Evolutionary conservation across 1,140 invertebrate genomes (phyloP).

Genomic region (Dendrolimus punctatus): DNA sequence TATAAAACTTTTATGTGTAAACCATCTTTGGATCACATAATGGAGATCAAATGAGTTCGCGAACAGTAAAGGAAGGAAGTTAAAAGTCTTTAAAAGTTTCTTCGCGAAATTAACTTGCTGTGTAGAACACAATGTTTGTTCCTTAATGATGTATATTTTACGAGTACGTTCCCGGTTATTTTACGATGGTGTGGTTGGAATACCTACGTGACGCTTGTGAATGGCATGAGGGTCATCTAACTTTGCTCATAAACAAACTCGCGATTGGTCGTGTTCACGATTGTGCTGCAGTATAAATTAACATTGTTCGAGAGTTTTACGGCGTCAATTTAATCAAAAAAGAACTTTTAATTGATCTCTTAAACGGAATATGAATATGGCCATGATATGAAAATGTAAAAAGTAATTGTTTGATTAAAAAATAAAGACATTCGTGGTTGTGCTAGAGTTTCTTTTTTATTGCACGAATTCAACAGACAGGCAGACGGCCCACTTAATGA

Average conservation of each 20-base stretch:
- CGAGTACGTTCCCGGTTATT: constrained; percentile 13
- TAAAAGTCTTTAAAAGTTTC: constrained; percentile 1
- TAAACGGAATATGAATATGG: too few relatives aligned
- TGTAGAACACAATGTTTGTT: constrained; percentile 19
- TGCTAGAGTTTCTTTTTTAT: too few relatives aligned
- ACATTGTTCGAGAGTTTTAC: too few relatives aligned
- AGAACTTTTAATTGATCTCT: too few relatives aligned
- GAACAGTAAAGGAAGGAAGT: neutral
- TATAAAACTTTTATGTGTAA: too few relatives aligned
- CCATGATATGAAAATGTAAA: too few relatives aligned
- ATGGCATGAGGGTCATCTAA: constrained; percentile 17
- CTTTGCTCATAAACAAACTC: constrained; percentile 26
- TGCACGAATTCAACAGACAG: too few relatives aligned
- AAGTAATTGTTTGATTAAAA: too few relatives aligned
- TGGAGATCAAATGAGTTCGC: neutral
- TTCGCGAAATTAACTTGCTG: constrained; percentile 2
- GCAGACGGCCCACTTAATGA: too few relatives aligned
- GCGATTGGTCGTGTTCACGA: neutral
- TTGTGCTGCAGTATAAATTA: constrained; percentile 5
- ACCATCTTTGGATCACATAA: too few relatives aligned
- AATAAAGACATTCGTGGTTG: too few relatives aligned
- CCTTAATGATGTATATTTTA: constrained; percentile 19
- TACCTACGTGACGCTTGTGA: constrained; percentile 11
- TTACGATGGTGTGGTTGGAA: constrained; percentile 10
- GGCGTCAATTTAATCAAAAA: too few relatives aligned